A percentile compares a stretch with the other conserved stretches of the same genome.
phyloP scores from a whole-genome alignment of 2,797 vertebrate genomes.

The Sitta carolinensis region DNA sequence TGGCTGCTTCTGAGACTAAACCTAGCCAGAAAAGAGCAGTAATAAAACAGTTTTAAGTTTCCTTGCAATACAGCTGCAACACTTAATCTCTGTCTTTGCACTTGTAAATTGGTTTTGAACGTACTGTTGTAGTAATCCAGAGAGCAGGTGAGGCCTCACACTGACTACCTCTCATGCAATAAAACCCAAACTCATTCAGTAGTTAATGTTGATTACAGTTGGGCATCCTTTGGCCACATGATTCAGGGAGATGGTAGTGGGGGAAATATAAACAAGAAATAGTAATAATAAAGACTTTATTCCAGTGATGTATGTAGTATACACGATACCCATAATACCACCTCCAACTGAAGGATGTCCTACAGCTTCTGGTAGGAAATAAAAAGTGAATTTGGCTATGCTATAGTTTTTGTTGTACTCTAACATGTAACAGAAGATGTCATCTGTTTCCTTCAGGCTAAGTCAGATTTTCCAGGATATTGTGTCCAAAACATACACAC shows the following conservation, averaged over 20 bases:
- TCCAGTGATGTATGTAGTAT: background rate
- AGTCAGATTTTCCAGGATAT: background rate
- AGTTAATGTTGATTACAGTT: background rate
- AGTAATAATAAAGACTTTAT: background rate
- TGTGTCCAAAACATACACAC: background rate
- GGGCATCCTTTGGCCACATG: background rate
- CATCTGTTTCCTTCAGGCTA: constrained; percentile 54
- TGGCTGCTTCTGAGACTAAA: background rate
- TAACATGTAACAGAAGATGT: constrained; percentile 52
- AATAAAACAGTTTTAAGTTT: background rate
- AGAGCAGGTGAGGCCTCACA: background rate
- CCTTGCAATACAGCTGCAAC: background rate
- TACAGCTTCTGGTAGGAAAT: constrained; percentile 49
- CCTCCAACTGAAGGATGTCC: background rate
- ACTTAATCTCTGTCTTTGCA: background rate
- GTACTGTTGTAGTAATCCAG: background rate
- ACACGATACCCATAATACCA: background rate
- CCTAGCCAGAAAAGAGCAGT: background rate
- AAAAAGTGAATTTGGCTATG: constrained; percentile 43
- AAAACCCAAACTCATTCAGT: background rate
- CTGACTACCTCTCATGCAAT: constrained; percentile 53
- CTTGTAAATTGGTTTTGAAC: background rate
- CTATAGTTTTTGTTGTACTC: constrained; percentile 63
- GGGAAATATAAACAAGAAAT: background rate
- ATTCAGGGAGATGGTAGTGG: constrained; percentile 17